phyloP scores from a whole-genome alignment of 1,140 invertebrate species.

The Drosophila novamexicana region DNA sequence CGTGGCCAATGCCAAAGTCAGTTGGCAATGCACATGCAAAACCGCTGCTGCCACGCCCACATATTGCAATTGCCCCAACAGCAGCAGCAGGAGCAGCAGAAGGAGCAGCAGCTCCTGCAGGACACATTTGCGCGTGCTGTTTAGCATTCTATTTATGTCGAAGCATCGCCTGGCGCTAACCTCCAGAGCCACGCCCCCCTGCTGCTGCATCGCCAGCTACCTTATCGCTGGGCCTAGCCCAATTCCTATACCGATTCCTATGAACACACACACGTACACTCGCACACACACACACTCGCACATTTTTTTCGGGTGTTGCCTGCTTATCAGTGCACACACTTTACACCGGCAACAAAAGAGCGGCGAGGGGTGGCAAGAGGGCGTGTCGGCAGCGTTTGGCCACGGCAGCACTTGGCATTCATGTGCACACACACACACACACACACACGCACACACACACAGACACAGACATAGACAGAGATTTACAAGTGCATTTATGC shows the following conservation, averaged over 20 bases:
- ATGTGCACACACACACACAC: slow-evolving; percentile 28
- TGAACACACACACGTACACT: slow-evolving; percentile 3
- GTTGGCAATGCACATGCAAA: slow-evolving; percentile 42
- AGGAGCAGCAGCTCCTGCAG: slow-evolving; percentile 26
- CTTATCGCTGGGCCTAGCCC: slow-evolving; percentile 5
- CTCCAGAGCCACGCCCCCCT: background rate
- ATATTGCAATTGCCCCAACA: background rate
- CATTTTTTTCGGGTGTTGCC: slow-evolving; percentile 41
- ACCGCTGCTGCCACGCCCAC: slow-evolving; percentile 36
- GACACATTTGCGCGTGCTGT: slow-evolving; percentile 53
- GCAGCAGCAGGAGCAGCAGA: background rate
- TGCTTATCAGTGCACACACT: slow-evolving; percentile 50
- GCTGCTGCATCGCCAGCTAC: background rate
- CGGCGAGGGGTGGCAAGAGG: background rate
- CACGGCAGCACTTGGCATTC: slow-evolving; percentile 49
- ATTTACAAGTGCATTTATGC: slow-evolving; percentile 51
- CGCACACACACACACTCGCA: slow-evolving; percentile 4
- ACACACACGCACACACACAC: background rate
- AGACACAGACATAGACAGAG: background rate
- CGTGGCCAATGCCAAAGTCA: slow-evolving; percentile 56
- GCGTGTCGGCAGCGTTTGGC: slow-evolving; percentile 11
- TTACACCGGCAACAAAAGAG: slow-evolving; percentile 43
- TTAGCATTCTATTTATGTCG: slow-evolving; percentile 57
- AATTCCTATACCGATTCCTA: slow-evolving; percentile 19
- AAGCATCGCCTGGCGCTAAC: slow-evolving; percentile 18